A percentile compares a stretch with the other conserved stretches of the same genome.
Conservation (phyloP, 2,888 invertebrate species). For the Pammene fasciana region DNA sequence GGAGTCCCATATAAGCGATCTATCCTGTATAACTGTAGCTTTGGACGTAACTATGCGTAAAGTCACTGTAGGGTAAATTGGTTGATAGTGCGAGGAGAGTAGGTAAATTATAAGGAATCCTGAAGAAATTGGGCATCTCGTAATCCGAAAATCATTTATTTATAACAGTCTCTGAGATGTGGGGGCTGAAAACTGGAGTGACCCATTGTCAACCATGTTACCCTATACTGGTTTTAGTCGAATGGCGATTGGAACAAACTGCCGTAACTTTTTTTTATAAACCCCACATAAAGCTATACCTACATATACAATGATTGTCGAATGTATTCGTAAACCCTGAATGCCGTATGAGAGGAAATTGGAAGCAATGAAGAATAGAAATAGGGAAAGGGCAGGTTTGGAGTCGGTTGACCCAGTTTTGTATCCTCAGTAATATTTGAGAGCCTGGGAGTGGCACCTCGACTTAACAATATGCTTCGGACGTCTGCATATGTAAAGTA, state of each 20-base stretch:
- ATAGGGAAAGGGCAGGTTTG: slow-evolving; percentile 48
- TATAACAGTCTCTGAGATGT: not conserved
- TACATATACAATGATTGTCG: slow-evolving; percentile 55
- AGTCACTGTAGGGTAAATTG: not conserved
- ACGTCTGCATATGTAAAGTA: slow-evolving; percentile 34
- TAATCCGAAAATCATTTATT: too few species aligned
- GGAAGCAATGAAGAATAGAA: not conserved
- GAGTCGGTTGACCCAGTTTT: slow-evolving; percentile 69
- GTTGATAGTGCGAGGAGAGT: too few species aligned
- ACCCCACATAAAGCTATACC: slow-evolving; percentile 61
- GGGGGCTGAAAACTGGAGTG: not conserved
- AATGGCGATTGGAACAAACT: slow-evolving; percentile 9
- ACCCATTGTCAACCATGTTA: not conserved
- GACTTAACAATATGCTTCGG: slow-evolving; percentile 60
- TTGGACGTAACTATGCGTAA: not conserved
- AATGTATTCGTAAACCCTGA: slow-evolving; percentile 51
- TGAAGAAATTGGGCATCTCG: too few species aligned
- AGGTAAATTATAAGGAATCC: too few species aligned
- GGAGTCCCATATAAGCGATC: not conserved
- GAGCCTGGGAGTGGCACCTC: slow-evolving; percentile 68
- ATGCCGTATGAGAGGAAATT: slow-evolving; percentile 47
- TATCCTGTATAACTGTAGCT: not conserved
- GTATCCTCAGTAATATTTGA: slow-evolving; percentile 62
- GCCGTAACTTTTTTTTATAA: slow-evolving; percentile 18
- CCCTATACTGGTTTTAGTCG: not conserved